These are phyloP conservation scores for Tuberolachnus salignus DNA, from an alignment of 2,888 invertebrate species.

Conservation along the genomic window DNA sequence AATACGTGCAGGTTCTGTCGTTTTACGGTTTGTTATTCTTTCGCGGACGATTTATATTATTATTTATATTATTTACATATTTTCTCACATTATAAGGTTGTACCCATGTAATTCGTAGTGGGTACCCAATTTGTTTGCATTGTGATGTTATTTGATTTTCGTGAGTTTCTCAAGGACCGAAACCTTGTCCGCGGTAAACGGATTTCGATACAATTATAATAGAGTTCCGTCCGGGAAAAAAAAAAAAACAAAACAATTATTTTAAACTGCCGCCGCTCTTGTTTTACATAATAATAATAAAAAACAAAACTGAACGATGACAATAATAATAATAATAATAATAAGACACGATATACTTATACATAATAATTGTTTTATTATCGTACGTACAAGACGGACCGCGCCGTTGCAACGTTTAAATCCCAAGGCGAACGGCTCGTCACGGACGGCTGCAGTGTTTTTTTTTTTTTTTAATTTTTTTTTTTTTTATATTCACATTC, in stretches of 20 bases:
- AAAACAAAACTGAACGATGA: background rate
- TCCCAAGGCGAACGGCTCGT: conserved; percentile 50
- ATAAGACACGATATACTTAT: conserved; percentile 9
- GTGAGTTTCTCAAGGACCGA: conserved; percentile 9
- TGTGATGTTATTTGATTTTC: conserved; percentile 5
- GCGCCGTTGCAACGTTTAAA: conserved; percentile 22
- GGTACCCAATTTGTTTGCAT: background rate
- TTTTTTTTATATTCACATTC: conserved; percentile 40
- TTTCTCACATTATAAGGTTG: no score
- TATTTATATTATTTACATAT: no score
- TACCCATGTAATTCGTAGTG: no score
- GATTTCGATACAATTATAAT: background rate
- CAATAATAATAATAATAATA: conserved; percentile 8
- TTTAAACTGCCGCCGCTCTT: background rate
- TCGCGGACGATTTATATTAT: no score
- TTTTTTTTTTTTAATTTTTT: no score
- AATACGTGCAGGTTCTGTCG: no score
- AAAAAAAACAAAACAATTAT: background rate
- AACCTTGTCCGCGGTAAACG: background rate
- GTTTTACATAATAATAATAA: background rate
- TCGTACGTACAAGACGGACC: background rate
- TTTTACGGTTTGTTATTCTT: no score
- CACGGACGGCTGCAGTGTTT: conserved; percentile 14
- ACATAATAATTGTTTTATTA: no score
- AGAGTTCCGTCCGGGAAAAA: background rate